Conservation (phyloP, 2,113 vertebrate genomes). For the Eublepharis macularius region DNA sequence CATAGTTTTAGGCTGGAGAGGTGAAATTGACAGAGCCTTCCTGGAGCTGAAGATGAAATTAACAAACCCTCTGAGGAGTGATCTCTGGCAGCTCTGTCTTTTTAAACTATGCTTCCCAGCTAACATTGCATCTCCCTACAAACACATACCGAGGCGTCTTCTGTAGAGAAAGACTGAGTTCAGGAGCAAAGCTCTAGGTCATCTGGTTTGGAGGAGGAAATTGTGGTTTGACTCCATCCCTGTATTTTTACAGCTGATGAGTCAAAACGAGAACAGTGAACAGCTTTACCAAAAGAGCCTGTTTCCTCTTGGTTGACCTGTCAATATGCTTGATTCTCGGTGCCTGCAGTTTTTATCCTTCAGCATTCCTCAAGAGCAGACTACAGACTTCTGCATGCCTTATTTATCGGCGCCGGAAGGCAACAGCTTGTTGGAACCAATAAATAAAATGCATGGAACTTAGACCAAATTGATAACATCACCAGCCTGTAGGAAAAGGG, state of each 20-base stretch:
- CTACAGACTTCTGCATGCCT: constrained; percentile 1
- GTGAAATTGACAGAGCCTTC: too few relatives aligned
- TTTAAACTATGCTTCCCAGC: too few relatives aligned
- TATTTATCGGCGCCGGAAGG: neutral
- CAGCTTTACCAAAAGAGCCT: neutral
- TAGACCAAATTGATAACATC: constrained; percentile 34
- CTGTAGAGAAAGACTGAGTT: neutral
- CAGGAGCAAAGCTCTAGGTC: constrained; percentile 2
- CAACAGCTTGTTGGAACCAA: constrained; percentile 25
- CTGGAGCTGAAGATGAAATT: too few relatives aligned
- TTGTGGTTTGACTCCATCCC: constrained; percentile 39
- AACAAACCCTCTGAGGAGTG: too few relatives aligned
- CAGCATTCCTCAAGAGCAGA: neutral
- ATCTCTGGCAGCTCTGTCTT: too few relatives aligned
- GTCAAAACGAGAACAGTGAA: constrained; percentile 41
- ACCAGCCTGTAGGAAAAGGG: constrained; percentile 6
- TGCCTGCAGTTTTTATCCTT: constrained; percentile 6
- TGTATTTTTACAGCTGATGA: constrained; percentile 38
- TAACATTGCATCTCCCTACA: too few relatives aligned
- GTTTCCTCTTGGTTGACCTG: neutral
- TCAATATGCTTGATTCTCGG: constrained; percentile 24
- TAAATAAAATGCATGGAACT: constrained; percentile 28
- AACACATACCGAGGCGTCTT: too few relatives aligned
- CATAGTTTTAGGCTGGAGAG: too few relatives aligned
- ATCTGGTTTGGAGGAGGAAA: constrained; percentile 30